These are phyloP conservation scores for Xiphophorus hellerii DNA, from an alignment of 2,113 vertebrate genomes.

Conservation along the genomic window DNA sequence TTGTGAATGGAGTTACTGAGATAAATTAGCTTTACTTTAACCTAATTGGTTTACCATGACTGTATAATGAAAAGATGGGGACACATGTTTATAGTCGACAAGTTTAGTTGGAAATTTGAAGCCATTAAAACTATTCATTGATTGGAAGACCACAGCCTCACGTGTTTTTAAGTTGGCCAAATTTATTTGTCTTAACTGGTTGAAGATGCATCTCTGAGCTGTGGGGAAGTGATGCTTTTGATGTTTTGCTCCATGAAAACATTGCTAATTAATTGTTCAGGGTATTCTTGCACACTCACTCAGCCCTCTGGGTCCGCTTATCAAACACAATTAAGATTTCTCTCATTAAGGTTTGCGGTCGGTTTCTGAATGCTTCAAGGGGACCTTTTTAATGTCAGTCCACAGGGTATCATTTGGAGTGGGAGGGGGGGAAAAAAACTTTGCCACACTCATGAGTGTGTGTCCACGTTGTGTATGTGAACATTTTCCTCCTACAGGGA, in stretches of 20 bases:
- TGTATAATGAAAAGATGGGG: not conserved
- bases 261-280: constrained; percentile 58
- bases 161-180: constrained; percentile 2
- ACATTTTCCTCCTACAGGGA: constrained; percentile 75
- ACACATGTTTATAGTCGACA: not conserved
- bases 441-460: constrained; percentile 18
- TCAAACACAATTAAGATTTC: constrained; percentile 60
- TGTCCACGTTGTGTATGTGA: constrained; percentile 16
- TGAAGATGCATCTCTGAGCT: constrained; percentile 18
- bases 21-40: not conserved
- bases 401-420: constrained; percentile 42
- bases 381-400: constrained; percentile 48
- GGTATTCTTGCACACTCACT: constrained; percentile 45
- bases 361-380: constrained; percentile 42
- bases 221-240: constrained; percentile 38
- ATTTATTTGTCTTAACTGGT: constrained; percentile 29
- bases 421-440: not conserved
- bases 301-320: constrained; percentile 48
- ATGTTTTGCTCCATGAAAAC: constrained; percentile 50
- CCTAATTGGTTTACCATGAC: not conserved
- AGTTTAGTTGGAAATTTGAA: not conserved
- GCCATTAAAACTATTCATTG: not conserved
- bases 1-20: not conserved
- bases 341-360: constrained; percentile 55
- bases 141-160: not conserved